Evolutionary conservation across 2,888 invertebrate species (phyloP), one percentile per base, ranked within the genome.

Genomic region (Diarsia rubi): DNA sequence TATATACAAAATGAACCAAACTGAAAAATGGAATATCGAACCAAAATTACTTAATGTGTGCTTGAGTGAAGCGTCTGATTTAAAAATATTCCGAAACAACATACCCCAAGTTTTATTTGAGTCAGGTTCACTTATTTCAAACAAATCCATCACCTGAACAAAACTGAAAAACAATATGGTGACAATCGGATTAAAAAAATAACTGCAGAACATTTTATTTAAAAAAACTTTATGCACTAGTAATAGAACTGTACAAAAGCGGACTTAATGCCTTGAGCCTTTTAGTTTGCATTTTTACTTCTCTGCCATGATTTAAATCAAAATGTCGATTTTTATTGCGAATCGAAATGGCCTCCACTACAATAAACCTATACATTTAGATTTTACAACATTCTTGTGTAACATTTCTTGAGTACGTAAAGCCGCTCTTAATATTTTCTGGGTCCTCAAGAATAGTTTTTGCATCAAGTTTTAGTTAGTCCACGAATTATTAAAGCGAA

Each of bases 321-420:
- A 54, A n/a, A 24, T 31, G 42, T 24, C 44, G 37, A n/a, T 42
- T 78, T 83, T 81, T 54, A 73, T 73, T 47, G 47, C 45, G 12
- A 57, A 54, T 83, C 69, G 59, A 62, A 83, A 75, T 66, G 65
- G 52, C 31, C 31, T 42, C 8, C n/a, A 3, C 16, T 24, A n/a
- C n/a, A 37, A 42, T 62, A n/a, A 62, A 62, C n/a, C 16, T 16
- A 16, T 24, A 42, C 9, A 57, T 9, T 52, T 75, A 24, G 52
- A 74, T 75, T 74, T 75, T 47, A 16, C 37, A n/a, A 65, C 16
- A 59, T 71, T 62, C 12, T 31, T 75, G 16, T 45, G 8, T 12
- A 49, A 49, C 3, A 31, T 49, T 42, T 19, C 14, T 47, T 27
- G 27, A 27, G 4, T 49, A 49, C 42, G 24, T 24, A 1, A 14